Conservation (phyloP, 1,140 invertebrate genomes). For the Solenopsis invicta region DNA sequence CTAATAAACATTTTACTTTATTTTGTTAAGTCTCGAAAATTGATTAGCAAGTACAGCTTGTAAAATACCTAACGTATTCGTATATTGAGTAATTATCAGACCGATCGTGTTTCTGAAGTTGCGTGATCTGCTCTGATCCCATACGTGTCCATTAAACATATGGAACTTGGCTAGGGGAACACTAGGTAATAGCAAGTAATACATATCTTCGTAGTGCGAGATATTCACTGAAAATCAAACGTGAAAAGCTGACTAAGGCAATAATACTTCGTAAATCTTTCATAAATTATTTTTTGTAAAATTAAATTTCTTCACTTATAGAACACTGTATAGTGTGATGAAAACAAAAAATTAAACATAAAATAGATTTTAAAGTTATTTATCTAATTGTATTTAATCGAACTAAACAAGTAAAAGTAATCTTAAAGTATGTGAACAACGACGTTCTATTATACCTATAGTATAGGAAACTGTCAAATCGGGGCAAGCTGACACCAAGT, state of each 20-base stretch:
- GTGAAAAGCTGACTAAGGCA: conserved; percentile 68
- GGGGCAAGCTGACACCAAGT: conserved; percentile 82
- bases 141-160: conserved; percentile 85
- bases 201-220: conserved; percentile 85
- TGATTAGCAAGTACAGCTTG: not conserved
- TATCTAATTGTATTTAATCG: not conserved
- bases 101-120: conserved; percentile 84
- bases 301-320: not conserved
- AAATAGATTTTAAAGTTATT: not conserved
- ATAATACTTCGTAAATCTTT: not conserved
- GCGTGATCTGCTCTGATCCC: conserved; percentile 85
- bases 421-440: not conserved
- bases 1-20: conserved; percentile 2
- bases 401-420: not conserved
- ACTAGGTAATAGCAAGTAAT: conserved; percentile 83
- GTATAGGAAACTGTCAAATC: conserved; percentile 83
- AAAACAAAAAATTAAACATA: not conserved
- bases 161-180: conserved; percentile 84
- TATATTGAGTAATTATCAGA: conserved; percentile 84
- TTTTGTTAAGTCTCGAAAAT: not conserved
- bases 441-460: conserved; percentile 78
- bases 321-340: not conserved
- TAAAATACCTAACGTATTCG: conserved; percentile 82
- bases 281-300: not conserved
- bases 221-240: conserved; percentile 82